These are phyloP conservation scores for Thalpophila matura DNA, from an alignment of 2,888 invertebrate species.

Conservation along the genomic window DNA sequence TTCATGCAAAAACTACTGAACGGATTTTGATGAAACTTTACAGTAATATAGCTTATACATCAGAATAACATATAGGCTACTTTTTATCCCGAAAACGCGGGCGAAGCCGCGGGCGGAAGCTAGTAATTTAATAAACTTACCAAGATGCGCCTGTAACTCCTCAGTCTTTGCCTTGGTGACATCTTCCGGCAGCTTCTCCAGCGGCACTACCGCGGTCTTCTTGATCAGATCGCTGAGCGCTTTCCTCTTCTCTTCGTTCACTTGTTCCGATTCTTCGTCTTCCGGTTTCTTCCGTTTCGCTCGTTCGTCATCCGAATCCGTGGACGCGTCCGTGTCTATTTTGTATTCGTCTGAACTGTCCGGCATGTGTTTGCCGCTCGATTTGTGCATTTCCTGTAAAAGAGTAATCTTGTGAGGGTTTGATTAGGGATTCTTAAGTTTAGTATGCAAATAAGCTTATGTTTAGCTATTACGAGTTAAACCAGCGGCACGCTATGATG, in stretches of 20 bases:
- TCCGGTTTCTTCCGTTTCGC: conserved; percentile 79
- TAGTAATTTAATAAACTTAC: conserved; percentile 57
- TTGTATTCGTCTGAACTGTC: conserved; percentile 89
- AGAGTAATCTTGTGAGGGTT: too few relatives aligned
- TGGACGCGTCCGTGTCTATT: conserved; percentile 75
- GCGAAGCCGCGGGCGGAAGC: too few relatives aligned
- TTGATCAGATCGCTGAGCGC: conserved; percentile 77
- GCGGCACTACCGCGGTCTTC: conserved; percentile 84
- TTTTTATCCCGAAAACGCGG: not conserved
- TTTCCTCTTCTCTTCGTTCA: conserved; percentile 62
- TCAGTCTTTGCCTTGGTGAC: conserved; percentile 82
- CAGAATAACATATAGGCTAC: too few relatives aligned
- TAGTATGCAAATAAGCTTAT: too few relatives aligned
- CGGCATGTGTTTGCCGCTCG: conserved; percentile 89
- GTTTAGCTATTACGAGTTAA: too few relatives aligned
- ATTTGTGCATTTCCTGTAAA: conserved; percentile 88
- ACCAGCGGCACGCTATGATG: too few relatives aligned
- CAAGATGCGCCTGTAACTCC: conserved; percentile 78
- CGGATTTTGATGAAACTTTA: too few relatives aligned
- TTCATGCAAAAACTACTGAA: too few relatives aligned
- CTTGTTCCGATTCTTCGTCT: conserved; percentile 74
- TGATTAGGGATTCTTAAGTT: too few relatives aligned
- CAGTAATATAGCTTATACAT: too few relatives aligned
- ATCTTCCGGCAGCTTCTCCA: conserved; percentile 83
- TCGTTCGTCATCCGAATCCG: conserved; percentile 81